Conservation (phyloP, 2,797 vertebrate species). For the Acanthurus leucopareius region DNA sequence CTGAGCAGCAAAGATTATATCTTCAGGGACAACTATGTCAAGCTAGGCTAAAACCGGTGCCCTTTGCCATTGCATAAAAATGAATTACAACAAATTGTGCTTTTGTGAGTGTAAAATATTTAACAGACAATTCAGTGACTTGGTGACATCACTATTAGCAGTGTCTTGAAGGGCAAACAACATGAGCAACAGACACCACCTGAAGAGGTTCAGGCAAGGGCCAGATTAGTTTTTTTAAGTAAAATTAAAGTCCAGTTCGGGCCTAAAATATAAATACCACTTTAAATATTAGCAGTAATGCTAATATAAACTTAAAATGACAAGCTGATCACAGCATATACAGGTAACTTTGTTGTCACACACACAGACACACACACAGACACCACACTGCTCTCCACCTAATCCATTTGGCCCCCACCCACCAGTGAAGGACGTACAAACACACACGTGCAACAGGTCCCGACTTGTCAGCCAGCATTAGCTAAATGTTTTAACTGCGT, state of each 20-base stretch:
- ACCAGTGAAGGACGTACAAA: background rate
- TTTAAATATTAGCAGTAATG: background rate
- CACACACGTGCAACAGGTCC: slow-evolving; percentile 10
- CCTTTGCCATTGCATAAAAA: slow-evolving; percentile 32
- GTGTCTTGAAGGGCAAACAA: background rate
- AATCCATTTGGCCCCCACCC: background rate
- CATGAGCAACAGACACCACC: background rate
- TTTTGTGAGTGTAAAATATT: background rate
- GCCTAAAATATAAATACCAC: background rate
- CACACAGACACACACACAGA: background rate
- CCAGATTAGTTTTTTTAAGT: too few species aligned
- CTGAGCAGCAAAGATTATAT: slow-evolving; percentile 6
- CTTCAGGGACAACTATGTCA: slow-evolving; percentile 7
- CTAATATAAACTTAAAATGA: background rate
- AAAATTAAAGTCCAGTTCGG: background rate
- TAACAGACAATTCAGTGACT: background rate
- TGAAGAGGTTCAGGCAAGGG: too few species aligned
- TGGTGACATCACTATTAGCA: background rate
- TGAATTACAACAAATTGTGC: background rate
- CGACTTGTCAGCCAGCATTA: slow-evolving; percentile 7
- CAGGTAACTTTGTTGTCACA: background rate
- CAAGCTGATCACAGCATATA: background rate
- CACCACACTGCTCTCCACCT: background rate
- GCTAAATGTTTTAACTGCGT: background rate
- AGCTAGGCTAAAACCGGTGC: slow-evolving; percentile 42